Conservation (phyloP, 2,797 vertebrate species). For the Acomys russatus region DNA sequence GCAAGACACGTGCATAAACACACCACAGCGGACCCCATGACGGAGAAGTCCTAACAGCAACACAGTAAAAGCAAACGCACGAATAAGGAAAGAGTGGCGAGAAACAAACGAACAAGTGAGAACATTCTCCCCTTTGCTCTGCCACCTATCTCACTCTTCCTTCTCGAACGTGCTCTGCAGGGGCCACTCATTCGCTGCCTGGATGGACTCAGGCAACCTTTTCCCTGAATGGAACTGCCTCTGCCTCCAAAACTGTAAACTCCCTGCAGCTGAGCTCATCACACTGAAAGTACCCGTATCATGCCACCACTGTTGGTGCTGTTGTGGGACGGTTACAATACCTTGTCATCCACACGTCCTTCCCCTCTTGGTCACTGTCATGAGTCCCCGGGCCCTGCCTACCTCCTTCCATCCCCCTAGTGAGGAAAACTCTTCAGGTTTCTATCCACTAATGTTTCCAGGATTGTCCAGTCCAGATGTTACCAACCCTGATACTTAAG, state of each 20-base stretch:
- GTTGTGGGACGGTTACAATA: not conserved
- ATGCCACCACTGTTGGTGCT: not conserved
- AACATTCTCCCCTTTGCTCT: accelerated
- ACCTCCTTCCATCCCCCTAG: not conserved
- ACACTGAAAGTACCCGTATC: not conserved
- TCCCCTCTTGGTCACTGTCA: not conserved
- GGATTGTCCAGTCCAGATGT: too few species aligned
- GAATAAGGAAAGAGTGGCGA: not conserved
- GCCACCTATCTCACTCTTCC: not conserved
- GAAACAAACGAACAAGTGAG: not conserved
- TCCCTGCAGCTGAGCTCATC: not conserved
- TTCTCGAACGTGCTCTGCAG: not conserved
- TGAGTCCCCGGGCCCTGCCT: not conserved
- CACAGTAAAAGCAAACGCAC: too few species aligned
- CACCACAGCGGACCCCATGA: not conserved
- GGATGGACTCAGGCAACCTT: too few species aligned
- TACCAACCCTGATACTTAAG: not conserved
- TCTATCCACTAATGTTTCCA: not conserved
- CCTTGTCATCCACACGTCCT: not conserved
- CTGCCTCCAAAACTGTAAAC: not conserved
- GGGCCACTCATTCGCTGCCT: not conserved
- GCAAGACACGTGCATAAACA: not conserved
- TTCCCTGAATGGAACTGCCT: not conserved
- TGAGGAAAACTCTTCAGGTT: not conserved
- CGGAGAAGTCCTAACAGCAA: not conserved